phyloP scores from a whole-genome alignment of 2,113 vertebrate species.

The Elgaria multicarinata region DNA sequence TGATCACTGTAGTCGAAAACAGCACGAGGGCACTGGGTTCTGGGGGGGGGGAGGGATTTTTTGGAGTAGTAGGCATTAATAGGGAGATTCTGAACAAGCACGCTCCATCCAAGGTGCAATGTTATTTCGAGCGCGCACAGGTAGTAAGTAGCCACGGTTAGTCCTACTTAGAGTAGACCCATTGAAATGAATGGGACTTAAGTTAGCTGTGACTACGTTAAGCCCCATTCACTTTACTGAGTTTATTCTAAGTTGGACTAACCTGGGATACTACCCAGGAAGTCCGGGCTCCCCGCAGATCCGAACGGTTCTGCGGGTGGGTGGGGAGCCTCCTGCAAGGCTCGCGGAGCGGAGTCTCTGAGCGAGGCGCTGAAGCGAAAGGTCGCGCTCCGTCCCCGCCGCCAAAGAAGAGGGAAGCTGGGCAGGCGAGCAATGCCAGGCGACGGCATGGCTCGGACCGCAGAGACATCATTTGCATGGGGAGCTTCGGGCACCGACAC shows the following conservation, averaged over 20 bases:
- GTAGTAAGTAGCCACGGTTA: too few species aligned
- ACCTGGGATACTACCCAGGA: too few species aligned
- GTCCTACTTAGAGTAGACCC: too few species aligned
- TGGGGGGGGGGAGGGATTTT: neutral
- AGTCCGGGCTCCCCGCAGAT: neutral
- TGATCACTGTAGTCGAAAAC: too few species aligned
- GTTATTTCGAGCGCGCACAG: neutral
- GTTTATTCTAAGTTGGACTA: too few species aligned
- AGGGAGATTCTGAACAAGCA: neutral
- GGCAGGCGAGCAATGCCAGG: neutral
- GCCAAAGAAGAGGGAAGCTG: neutral
- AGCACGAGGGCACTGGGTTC: too few species aligned
- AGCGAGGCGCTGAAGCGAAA: neutral
- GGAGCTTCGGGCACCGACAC: neutral
- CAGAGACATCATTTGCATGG: neutral
- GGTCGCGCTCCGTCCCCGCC: neutral
- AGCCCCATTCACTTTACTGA: too few species aligned
- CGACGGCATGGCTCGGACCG: neutral
- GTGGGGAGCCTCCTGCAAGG: too few species aligned
- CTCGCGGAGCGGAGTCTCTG: neutral
- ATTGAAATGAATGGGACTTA: too few species aligned
- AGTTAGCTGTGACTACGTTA: too few species aligned
- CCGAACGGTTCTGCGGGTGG: too few species aligned
- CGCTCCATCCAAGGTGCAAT: neutral
- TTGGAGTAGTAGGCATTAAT: too few species aligned